Evolutionary conservation across 2,797 vertebrate species (phyloP).

Genomic region (Fistularia tabacaria): DNA sequence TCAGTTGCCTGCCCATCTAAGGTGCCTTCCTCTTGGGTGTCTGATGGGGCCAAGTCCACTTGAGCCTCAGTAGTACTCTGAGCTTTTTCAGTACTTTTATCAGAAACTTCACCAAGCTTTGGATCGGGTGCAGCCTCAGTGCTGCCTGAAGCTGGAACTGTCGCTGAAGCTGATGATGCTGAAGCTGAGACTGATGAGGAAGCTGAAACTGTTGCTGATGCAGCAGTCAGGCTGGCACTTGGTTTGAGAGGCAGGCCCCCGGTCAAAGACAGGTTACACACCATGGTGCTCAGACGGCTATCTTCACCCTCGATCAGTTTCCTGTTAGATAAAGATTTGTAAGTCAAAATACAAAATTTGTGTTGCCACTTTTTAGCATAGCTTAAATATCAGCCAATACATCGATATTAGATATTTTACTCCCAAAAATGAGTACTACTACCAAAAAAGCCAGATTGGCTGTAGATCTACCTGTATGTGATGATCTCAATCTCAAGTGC

Average conservation of each 20-base stretch:
- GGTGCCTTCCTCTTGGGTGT: constrained; percentile 22
- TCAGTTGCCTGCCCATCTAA: constrained; percentile 63
- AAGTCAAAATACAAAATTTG: too few species aligned
- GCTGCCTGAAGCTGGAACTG: neutral
- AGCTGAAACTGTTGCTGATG: neutral
- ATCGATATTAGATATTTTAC: too few species aligned
- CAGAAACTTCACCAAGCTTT: neutral
- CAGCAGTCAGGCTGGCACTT: neutral
- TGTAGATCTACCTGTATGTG: constrained; percentile 74
- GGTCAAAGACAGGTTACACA: constrained; percentile 49
- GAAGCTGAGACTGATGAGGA: constrained; percentile 5
- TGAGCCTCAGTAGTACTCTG: neutral
- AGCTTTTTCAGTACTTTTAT: constrained; percentile 2
- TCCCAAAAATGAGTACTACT: neutral
- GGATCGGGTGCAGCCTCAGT: too few species aligned
- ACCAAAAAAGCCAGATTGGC: neutral
- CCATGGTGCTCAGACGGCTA: constrained; percentile 65
- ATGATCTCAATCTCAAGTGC: constrained; percentile 79
- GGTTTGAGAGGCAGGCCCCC: constrained; percentile 17
- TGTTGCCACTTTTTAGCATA: too few species aligned
- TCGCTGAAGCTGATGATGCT: neutral
- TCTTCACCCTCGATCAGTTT: constrained; percentile 80
- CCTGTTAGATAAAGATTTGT: constrained; percentile 39
- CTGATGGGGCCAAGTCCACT: constrained; percentile 37
- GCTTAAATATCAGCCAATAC: too few species aligned